A percentile compares a stretch with the other conserved stretches of the same genome.
These are phyloP conservation scores for Platycheirus albimanus DNA, from an alignment of 2,888 invertebrate species.

Conservation along the genomic window DNA sequence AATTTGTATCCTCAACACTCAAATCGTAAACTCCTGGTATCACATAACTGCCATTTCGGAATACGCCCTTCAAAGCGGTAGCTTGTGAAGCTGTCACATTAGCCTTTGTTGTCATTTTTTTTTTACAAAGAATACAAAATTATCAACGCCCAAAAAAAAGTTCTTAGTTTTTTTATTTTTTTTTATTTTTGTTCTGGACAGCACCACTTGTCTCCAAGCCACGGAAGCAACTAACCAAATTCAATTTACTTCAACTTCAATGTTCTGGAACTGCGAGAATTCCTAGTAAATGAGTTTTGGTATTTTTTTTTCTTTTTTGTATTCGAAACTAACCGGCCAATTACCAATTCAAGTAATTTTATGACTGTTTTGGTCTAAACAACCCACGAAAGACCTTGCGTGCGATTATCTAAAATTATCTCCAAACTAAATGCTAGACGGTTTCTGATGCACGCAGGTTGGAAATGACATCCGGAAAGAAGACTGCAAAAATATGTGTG, in stretches of 20 bases:
- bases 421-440: constrained; percentile 26
- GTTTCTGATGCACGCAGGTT: constrained; percentile 61
- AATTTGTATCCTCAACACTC: constrained; percentile 91
- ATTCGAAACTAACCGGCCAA: constrained; percentile 53
- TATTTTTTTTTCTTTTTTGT: constrained; percentile 37
- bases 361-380: constrained; percentile 51
- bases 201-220: constrained; percentile 36
- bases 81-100: constrained; percentile 79
- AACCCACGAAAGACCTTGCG: constrained; percentile 36
- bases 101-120: constrained; percentile 78
- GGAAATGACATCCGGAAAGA: not conserved
- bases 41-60: constrained; percentile 82
- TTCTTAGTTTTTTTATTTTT: not conserved
- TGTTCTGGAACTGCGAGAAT: constrained; percentile 33
- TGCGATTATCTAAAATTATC: constrained; percentile 63
- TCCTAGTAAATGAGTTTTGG: constrained; percentile 8
- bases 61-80: constrained; percentile 79
- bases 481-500: not conserved
- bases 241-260: constrained; percentile 29
- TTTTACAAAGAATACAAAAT: not conserved
- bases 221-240: constrained; percentile 48
- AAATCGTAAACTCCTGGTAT: constrained; percentile 86
- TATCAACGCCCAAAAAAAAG: too few relatives aligned
- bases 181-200: not conserved
- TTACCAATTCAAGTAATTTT: constrained; percentile 56